Base-by-base conservation (phyloP, 1,140 invertebrate genomes). In the Leptonema lineaticorne region DNA sequence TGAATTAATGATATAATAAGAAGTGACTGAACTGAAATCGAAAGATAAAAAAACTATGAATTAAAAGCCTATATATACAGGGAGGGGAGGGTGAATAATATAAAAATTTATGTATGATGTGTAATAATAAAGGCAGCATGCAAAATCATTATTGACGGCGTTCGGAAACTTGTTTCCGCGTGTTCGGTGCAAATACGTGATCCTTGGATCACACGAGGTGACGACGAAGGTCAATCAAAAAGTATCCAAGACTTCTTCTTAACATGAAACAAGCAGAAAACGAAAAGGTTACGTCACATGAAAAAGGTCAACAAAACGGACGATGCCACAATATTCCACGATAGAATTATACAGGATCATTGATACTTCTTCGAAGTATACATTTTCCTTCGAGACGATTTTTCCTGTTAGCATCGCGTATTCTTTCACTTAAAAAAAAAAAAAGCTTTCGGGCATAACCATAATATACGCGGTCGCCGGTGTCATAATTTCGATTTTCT, bases 141-240 rank as follows among this genome's bases (percentile, higher is more conserved):
- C 11, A 3, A 16, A 41, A 16, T 41, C 37, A 16, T 41, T 41
- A 41, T 41, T 41, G 37, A 41, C 37, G 37, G 11, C 11, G 37
- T 41, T 41, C 37, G 37, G 37, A 41, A 41, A 41, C 37, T 1
- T 11, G 50, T 53, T 53, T 53, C 50, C 50, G 50, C 50, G 22
- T 53, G 50, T 53, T 18, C 50, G 18, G 8, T 18, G 50, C 50
- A 22, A 53, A 53, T 53, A 53, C 50, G 50, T 53, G 50, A 53
- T 53, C 50, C 20, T 22, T 24, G 50, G 20, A 53, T 24, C 8
- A 26, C 50, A 22, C 50, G 50, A 53, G 50, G 50, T 53, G 50
- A 53, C 50, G 50, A 53, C 20, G 50, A 53, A 22, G 50, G 50
- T 53, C 50, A 53, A 53, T 53, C 50, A 53, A 53, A 53, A 22